Base-by-base conservation (phyloP, 2,888 invertebrate species). In the Perithous albicinctus region DNA sequence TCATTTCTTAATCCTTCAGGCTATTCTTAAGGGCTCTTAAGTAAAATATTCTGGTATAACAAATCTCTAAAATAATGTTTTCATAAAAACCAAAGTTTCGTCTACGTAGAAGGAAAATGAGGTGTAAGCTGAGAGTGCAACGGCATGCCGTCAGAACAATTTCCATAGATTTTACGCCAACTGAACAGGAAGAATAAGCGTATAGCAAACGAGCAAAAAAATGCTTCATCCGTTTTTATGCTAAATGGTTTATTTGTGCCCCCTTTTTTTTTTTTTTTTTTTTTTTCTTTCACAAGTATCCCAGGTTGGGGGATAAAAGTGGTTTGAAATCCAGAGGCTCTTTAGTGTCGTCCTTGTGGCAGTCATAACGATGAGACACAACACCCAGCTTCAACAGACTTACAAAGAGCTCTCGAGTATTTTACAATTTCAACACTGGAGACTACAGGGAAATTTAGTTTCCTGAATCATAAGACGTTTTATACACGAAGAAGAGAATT, bases 231-330 rank as follows among this genome's bases (percentile, higher is more conserved):
- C 48, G 23, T 4, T 51, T 51, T 51, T 23, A 51, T 23, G 23
- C 48, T 51, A 51, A 51, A 51, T 51, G 10, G 23, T 51, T 51
- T 51, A 23, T 51, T 51, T 23, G 48, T 10, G n/a, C n/a, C n/a
- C n/a, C n/a, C n/a, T n/a, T n/a, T n/a, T n/a, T n/a, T n/a, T n/a
- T n/a, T n/a, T n/a, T n/a, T n/a, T n/a, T n/a, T n/a, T n/a, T n/a
- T n/a, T n/a, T n/a, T n/a, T n/a, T n/a, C n/a, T n/a, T n/a, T 10
- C 3, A 8, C 10, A 51, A 10, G 20, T 7, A 23, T 23, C 7
- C 48, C 10, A 6, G 46, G 46, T 10, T 20, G 4, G 48, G 2
- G 23, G 23, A 51, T 51, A 51, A 51, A 51, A 51, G 48, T 20
- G 10, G 3, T n/a, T 51, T 7, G 48, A 23, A 51, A 51, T 51